These are phyloP conservation scores for Lutjanus erythropterus DNA, from an alignment of 2,113 vertebrate genomes.

Conservation along the genomic window DNA sequence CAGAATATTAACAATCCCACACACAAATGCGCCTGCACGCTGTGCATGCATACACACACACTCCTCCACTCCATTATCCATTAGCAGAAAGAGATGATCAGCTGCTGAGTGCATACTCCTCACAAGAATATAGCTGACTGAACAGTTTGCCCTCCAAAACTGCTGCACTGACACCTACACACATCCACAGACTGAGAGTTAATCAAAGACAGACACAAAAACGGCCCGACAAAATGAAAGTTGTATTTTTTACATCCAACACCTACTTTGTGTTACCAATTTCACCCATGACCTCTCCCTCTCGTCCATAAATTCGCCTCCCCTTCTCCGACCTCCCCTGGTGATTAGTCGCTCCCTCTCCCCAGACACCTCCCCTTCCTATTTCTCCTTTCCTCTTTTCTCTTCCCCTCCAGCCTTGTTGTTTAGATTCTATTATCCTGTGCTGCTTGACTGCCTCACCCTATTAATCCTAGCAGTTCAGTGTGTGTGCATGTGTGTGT, in stretches of 20 bases:
- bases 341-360: slow-evolving; percentile 39
- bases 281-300: slow-evolving; percentile 40
- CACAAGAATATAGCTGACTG: slow-evolving; percentile 57
- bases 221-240: neutral
- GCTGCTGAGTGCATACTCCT: slow-evolving; percentile 26
- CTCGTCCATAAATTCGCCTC: slow-evolving; percentile 20
- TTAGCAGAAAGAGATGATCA: slow-evolving; percentile 44
- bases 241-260: slow-evolving; percentile 1
- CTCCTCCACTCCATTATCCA: slow-evolving; percentile 42
- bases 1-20: slow-evolving; percentile 12
- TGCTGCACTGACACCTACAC: slow-evolving; percentile 9
- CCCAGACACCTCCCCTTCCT: slow-evolving; percentile 25
- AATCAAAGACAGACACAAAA: slow-evolving; percentile 33
- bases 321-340: slow-evolving; percentile 14
- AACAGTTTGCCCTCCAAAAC: slow-evolving; percentile 45
- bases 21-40: slow-evolving; percentile 11
- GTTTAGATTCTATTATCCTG: slow-evolving; percentile 78
- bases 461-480: slow-evolving; percentile 61
- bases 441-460: slow-evolving; percentile 65
- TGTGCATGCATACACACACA: slow-evolving; percentile 11
- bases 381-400: slow-evolving; percentile 37
- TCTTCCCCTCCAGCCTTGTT: slow-evolving; percentile 50
- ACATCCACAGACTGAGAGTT: neutral
- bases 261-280: slow-evolving; percentile 10
- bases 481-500: slow-evolving; percentile 9